Evolutionary conservation across 2,797 vertebrate genomes (phyloP).

Genomic region (Cichlasoma orientale): DNA sequence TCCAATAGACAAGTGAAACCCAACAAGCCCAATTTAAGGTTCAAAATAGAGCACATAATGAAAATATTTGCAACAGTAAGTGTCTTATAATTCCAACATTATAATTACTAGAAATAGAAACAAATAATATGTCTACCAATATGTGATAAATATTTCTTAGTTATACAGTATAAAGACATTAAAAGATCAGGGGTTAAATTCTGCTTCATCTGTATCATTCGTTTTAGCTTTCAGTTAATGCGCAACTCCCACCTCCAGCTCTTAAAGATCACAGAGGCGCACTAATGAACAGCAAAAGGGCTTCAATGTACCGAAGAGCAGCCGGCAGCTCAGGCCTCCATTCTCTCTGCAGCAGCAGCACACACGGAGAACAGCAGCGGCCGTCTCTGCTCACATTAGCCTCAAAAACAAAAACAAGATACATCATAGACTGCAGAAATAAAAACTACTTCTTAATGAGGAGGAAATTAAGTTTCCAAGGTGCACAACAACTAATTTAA

Average conservation of each 20-base stretch:
- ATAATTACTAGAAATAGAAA: too few species aligned
- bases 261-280: constrained; percentile 57
- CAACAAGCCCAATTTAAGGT: too few species aligned
- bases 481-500: background rate
- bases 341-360: background rate
- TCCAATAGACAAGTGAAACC: too few species aligned
- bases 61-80: too few species aligned
- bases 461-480: background rate
- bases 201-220: constrained; percentile 56
- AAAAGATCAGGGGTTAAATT: constrained; percentile 64
- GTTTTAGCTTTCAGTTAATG: constrained; percentile 68
- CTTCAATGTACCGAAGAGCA: constrained; percentile 60
- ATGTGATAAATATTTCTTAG: too few species aligned
- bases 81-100: too few species aligned
- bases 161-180: too few species aligned
- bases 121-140: too few species aligned
- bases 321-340: constrained; percentile 11
- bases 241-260: constrained; percentile 58
- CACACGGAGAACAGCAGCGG: background rate
- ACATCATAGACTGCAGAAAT: background rate
- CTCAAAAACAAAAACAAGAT: background rate
- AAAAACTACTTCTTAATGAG: background rate
- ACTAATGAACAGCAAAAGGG: constrained; percentile 69
- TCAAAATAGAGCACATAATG: too few species aligned
- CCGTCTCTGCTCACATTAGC: background rate